Percentiles rank a stretch among this genome's conserved stretches.
These are phyloP conservation scores for Antidorcas marsupialis DNA, from an alignment of 2,113 vertebrate species.

Conservation along the genomic window DNA sequence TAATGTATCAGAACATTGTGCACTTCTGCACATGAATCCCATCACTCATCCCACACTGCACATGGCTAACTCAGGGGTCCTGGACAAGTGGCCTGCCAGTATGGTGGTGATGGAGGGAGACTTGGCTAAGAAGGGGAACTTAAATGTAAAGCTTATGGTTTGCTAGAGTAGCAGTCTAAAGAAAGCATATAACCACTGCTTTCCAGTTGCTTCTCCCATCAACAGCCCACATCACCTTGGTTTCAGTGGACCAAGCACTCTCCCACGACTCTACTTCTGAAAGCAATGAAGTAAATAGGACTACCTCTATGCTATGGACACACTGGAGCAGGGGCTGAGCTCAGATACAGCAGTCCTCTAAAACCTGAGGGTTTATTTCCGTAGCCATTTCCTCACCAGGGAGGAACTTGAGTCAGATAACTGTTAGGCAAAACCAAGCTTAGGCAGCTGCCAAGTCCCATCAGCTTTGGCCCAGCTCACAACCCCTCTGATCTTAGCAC, in stretches of 20 bases:
- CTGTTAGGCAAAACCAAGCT: conserved; percentile 48
- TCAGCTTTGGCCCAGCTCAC: conserved; percentile 78
- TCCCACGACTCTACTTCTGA: conserved; percentile 76
- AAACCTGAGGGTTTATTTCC: background rate
- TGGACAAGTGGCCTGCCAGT: conserved; percentile 88
- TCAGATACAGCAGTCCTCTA: background rate
- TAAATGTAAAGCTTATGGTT: conserved; percentile 89
- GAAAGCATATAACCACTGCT: conserved; percentile 90
- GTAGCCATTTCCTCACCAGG: background rate
- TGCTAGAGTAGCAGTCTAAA: conserved; percentile 88
- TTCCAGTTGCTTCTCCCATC: conserved; percentile 91
- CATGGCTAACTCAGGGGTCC: conserved; percentile 79
- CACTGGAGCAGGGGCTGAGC: conserved; percentile 78
- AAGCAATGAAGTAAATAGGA: conserved; percentile 74
- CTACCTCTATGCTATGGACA: conserved; percentile 77
- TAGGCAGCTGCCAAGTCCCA: conserved; percentile 35
- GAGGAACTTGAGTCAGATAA: conserved; percentile 64
- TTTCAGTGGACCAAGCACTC: conserved; percentile 76
- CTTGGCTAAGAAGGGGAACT: conserved; percentile 85
- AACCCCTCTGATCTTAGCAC: conserved; percentile 85
- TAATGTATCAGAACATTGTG: conserved; percentile 88
- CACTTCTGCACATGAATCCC: conserved; percentile 82
- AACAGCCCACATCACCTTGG: conserved; percentile 79
- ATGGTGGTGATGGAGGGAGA: conserved; percentile 86
- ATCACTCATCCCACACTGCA: conserved; percentile 77